Percentiles rank a stretch among this genome's conserved stretches.
Evolutionary conservation across 2,113 vertebrate species (phyloP).

Genomic region (Amphilophus citrinellus): DNA sequence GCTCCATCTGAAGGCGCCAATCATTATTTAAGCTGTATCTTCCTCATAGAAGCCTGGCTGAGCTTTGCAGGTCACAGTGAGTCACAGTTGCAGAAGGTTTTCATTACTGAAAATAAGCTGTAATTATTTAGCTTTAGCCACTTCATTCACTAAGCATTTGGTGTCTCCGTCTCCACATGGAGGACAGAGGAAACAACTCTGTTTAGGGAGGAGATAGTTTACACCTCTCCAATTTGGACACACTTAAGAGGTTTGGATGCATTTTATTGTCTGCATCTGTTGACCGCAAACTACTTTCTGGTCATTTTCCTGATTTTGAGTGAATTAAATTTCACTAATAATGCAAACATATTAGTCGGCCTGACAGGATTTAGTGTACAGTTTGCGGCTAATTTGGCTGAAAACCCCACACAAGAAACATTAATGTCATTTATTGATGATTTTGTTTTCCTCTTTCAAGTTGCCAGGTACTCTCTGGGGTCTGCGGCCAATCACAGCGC

Average conservation of each 20-base stretch:
- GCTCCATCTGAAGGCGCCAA: slow-evolving; percentile 38
- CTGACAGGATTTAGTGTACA: neutral
- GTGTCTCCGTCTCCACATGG: slow-evolving; percentile 6
- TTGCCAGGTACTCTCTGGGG: neutral
- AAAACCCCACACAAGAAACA: slow-evolving; percentile 3
- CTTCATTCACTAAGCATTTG: slow-evolving; percentile 41
- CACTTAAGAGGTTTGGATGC: neutral
- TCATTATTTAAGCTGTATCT: slow-evolving; percentile 45
- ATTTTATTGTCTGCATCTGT: slow-evolving; percentile 38
- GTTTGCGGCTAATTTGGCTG: neutral
- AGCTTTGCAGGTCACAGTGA: slow-evolving; percentile 7
- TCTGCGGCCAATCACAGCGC: slow-evolving; percentile 44
- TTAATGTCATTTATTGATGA: neutral
- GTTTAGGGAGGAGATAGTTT: slow-evolving; percentile 38
- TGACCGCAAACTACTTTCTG: neutral
- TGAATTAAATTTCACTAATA: neutral
- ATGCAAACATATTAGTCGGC: neutral
- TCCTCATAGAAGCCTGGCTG: slow-evolving; percentile 2
- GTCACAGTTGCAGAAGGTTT: slow-evolving; percentile 39
- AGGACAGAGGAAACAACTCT: neutral
- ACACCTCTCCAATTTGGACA: slow-evolving; percentile 11
- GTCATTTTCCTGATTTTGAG: slow-evolving; percentile 5
- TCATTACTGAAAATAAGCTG: slow-evolving; percentile 38
- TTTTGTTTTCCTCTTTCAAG: neutral
- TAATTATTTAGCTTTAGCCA: slow-evolving; percentile 34